A percentile compares a stretch with the other conserved stretches of the same genome.
Evolutionary conservation across 2,888 invertebrate species (phyloP).

Genomic region (Ceramica pisi): DNA sequence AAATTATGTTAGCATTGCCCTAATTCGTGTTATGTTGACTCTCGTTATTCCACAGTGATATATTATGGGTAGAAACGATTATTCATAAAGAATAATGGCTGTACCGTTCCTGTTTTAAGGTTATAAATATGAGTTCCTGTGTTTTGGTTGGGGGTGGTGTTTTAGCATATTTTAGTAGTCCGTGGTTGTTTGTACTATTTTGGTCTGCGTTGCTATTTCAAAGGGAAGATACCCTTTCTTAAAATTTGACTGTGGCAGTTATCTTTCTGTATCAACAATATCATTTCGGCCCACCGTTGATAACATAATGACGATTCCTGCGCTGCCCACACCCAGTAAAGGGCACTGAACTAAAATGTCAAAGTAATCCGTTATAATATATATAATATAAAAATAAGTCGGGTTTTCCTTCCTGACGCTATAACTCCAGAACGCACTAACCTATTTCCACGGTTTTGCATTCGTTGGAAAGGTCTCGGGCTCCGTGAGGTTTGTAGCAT

Average conservation of each 20-base stretch:
- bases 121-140: conserved; percentile 41
- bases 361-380: background rate
- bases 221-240: background rate
- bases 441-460: too few species aligned
- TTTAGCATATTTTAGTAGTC: conserved; percentile 12
- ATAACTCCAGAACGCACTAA: too few species aligned
- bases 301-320: background rate
- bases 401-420: too few species aligned
- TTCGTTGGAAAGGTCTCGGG: too few species aligned
- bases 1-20: conserved; percentile 22
- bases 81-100: conserved; percentile 58
- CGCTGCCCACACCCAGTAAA: background rate
- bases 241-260: background rate
- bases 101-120: conserved; percentile 39
- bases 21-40: conserved; percentile 56
- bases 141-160: conserved; percentile 7
- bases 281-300: background rate
- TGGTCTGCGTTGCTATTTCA: background rate
- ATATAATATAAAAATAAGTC: too few species aligned
- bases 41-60: conserved; percentile 52
- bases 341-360: background rate
- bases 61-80: conserved; percentile 52
- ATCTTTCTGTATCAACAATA: too few species aligned
- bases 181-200: background rate
- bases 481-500: too few species aligned